phyloP scores from a whole-genome alignment of 2,113 vertebrate genomes.

The Pteruthius melanotis region DNA sequence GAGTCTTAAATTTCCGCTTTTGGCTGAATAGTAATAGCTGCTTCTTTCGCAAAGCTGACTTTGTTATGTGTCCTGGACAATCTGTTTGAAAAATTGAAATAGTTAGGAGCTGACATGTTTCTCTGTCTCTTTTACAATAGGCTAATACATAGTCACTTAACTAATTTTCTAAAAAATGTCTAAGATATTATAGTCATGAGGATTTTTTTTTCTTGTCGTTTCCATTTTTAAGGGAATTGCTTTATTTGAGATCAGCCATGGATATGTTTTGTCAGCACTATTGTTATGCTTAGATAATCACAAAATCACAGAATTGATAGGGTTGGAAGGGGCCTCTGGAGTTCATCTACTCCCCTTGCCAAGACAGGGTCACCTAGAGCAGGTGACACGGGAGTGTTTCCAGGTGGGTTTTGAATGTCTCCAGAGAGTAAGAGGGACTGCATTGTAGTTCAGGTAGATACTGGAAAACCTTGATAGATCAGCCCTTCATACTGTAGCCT shows the following conservation, averaged over 20 bases:
- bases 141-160: accelerated
- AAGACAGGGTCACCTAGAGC: background rate
- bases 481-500: background rate
- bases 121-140: background rate
- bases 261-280: background rate
- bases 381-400: background rate
- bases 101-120: background rate
- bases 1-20: accelerated
- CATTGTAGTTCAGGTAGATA: background rate
- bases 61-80: background rate
- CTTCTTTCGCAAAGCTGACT: background rate
- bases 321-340: background rate
- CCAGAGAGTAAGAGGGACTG: background rate
- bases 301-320: background rate
- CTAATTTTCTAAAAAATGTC: background rate
- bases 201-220: accelerated
- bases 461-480: background rate
- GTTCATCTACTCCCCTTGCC: background rate
- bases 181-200: accelerated
- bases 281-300: background rate
- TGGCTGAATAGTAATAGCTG: background rate
- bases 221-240: background rate
- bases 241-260: background rate
- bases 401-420: background rate
- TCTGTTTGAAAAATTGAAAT: background rate